Conservation (phyloP, 2,113 vertebrate genomes). For the Arenaria interpres region DNA sequence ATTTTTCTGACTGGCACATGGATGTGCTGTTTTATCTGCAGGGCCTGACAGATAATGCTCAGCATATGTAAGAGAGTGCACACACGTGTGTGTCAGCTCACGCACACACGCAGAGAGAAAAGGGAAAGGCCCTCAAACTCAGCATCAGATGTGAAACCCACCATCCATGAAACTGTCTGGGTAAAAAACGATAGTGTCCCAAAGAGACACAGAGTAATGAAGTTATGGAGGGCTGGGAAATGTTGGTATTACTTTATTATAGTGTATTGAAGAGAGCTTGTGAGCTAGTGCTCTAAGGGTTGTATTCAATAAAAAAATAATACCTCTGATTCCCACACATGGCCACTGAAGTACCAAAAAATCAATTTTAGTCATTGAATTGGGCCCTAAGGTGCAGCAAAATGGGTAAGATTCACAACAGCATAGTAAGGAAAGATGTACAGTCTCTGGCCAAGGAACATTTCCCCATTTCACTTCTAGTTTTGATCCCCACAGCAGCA, state of each 20-base stretch:
- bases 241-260: constrained; percentile 65
- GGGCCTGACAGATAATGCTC: background rate
- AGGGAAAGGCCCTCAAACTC: background rate
- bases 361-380: constrained; percentile 71
- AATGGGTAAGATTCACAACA: constrained; percentile 49
- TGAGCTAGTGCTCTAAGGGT: constrained; percentile 38
- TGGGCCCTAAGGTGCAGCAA: constrained; percentile 66
- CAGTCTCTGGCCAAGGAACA: background rate
- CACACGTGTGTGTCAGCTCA: accelerated
- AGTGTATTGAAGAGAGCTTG: constrained; percentile 30
- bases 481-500: background rate
- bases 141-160: background rate
- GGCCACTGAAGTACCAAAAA: constrained; percentile 67
- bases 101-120: background rate
- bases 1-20: background rate
- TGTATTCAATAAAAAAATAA: constrained; percentile 66
- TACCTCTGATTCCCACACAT: constrained; percentile 46
- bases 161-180: background rate
- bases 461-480: background rate
- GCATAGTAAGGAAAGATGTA: background rate
- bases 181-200: background rate
- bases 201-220: constrained; percentile 46
- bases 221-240: constrained; percentile 55
- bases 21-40: background rate
- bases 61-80: background rate